phyloP scores from a whole-genome alignment of 2,888 invertebrate species.

The Limnephilus lunatus region DNA sequence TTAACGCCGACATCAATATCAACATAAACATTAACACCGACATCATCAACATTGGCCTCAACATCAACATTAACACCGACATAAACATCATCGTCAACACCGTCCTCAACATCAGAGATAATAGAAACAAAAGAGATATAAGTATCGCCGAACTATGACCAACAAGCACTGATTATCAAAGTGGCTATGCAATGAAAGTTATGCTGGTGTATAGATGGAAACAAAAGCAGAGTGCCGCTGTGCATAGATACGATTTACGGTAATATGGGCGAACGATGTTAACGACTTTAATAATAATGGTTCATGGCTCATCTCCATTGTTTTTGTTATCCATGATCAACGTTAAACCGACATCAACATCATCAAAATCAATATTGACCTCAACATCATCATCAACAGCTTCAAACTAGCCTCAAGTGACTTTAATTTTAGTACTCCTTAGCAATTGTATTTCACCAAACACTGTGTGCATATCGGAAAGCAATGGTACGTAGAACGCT shows the following conservation, averaged over 20 bases:
- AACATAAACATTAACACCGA: not conserved
- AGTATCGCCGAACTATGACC: no score
- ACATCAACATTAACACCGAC: not conserved
- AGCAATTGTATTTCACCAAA: conserved; percentile 87
- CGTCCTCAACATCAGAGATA: no score
- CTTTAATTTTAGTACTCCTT: conserved; percentile 72
- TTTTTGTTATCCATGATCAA: not conserved
- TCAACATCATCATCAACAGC: not conserved
- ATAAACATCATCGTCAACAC: not conserved
- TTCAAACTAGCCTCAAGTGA: not conserved
- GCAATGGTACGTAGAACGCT: conserved; percentile 91
- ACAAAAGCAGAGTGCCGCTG: no score
- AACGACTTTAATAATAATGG: no score
- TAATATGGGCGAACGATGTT: no score
- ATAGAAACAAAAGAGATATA: no score
- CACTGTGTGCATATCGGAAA: conserved; percentile 81
- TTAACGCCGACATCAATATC: not conserved
- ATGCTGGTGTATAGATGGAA: no score
- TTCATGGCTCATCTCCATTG: no score
- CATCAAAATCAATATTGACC: not conserved
- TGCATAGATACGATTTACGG: no score
- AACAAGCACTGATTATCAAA: not conserved
- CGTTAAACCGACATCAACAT: not conserved
- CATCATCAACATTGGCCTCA: not conserved
- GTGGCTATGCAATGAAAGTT: not conserved